Base-by-base conservation (phyloP, 1,140 invertebrate genomes). In the Pectinophora gossypiella region DNA sequence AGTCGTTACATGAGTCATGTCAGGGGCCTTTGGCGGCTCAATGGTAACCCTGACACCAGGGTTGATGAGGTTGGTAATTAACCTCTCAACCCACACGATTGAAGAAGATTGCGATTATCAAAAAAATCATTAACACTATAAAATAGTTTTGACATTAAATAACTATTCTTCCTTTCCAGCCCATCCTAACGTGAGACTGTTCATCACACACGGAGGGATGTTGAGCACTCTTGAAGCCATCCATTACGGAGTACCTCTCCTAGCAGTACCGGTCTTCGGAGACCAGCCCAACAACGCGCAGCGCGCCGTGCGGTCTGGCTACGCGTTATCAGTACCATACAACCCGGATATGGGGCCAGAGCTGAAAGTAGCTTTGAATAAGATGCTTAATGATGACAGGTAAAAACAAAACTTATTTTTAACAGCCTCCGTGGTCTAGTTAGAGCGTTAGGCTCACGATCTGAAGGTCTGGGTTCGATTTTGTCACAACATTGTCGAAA, bases 181-280 rank as follows among this genome's bases (percentile, higher is more conserved):
- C 13, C 90, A 92, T 66, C 58, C 69, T 2, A 89, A 90, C 44
- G 72, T 89, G 3, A 87, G 88, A 59, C 36, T 91, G 2, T 92
- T 93, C 53, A 88, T 93, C 6, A 90, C 89, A n/a, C 90, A 92
- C 59, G 91, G 91, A 53, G 92, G 92, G 0, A 70, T 89, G 15
- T 72, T 91, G 21, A 90, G 90, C 20, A 68, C 86, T 10, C 85
- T 85, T 53, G 92, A 93, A 68, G 87, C 89, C 0, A 62, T 91
- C 15, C 87, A 89, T 42, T 87, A 87, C 35, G 86, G 77, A 7
- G 88, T 89, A 13, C 90, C 91, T 3, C 80, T 92, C 40, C 69
- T 93, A 46, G 89, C 85, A 32, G 84, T 92, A 52, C 92, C 92
- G n/a, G 66, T 93, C 6, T 82, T 89, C 36, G 77, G 74, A 1